A percentile compares a stretch with the other conserved stretches of the same genome.
Evolutionary conservation across 2,797 vertebrate genomes (phyloP).

Genomic region (Pseudomugil tenellus): DNA sequence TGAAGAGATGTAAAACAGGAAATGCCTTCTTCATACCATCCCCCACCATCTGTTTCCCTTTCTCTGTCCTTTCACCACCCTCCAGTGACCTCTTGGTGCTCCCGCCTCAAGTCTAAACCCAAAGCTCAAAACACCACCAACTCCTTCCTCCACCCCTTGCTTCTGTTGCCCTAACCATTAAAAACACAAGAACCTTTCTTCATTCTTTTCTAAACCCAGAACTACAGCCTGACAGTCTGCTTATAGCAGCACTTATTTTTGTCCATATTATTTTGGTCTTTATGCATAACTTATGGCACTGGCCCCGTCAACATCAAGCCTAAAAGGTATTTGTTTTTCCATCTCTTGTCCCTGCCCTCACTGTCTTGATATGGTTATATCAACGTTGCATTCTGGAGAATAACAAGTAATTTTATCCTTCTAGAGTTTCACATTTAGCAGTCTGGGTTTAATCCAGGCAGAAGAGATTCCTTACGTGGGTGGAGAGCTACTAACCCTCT

Average conservation of each 20-base stretch:
- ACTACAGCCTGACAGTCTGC: constrained; percentile 43
- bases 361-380: constrained; percentile 15
- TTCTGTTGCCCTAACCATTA: constrained; percentile 45
- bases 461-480: constrained; percentile 69
- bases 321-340: neutral
- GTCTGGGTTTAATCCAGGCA: constrained; percentile 58
- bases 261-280: constrained; percentile 1
- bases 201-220: constrained; percentile 43
- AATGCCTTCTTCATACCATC: constrained; percentile 63
- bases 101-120: constrained; percentile 55
- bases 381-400: constrained; percentile 18
- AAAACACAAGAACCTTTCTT: constrained; percentile 61
- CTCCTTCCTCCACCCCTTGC: constrained; percentile 58
- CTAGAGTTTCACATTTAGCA: constrained; percentile 66
- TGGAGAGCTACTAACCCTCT: constrained; percentile 59
- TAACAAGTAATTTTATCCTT: constrained; percentile 57
- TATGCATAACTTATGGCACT: neutral
- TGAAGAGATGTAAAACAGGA: constrained; percentile 67
- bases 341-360: neutral
- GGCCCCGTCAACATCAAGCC: constrained; percentile 6
- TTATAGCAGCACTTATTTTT: constrained; percentile 12
- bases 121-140: constrained; percentile 53
- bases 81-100: constrained; percentile 58
- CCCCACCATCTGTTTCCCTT: constrained; percentile 63
- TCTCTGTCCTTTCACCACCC: constrained; percentile 33